Percentiles rank a stretch among this genome's conserved stretches.
Conservation (phyloP, 2,113 vertebrate genomes). For the Cyphomyrus plagiostoma region DNA sequence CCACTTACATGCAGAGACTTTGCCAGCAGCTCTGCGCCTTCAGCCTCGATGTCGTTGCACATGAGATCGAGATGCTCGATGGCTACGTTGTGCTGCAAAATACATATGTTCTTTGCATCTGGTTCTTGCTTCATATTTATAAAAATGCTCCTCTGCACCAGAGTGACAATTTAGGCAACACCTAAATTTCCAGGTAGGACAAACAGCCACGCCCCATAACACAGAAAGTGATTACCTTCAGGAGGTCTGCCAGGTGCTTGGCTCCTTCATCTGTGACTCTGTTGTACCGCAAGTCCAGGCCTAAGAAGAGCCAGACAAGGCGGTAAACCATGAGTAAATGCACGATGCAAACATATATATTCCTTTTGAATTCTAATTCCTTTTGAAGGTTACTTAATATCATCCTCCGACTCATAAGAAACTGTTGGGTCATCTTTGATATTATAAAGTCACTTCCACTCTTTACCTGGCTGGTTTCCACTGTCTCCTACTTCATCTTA, state of each 20-base stretch:
- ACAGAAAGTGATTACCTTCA: conserved; percentile 60
- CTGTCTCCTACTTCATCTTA: too few relatives aligned
- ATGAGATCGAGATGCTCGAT: conserved; percentile 74
- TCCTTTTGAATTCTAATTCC: too few relatives aligned
- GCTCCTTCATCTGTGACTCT: conserved; percentile 65
- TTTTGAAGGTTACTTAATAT: too few relatives aligned
- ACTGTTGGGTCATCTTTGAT: too few relatives aligned
- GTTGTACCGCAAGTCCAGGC: conserved; percentile 75
- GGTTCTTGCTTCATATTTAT: neutral
- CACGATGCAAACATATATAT: neutral
- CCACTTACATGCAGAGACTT: conserved; percentile 69
- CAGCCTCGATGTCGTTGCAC: conserved; percentile 72
- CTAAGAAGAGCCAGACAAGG: conserved; percentile 47
- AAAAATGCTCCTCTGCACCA: neutral
- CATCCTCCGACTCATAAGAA: too few relatives aligned
- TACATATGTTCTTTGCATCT: neutral
- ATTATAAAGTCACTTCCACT: too few relatives aligned
- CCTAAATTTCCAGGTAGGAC: neutral
- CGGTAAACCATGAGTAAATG: neutral
- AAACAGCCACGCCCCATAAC: too few relatives aligned
- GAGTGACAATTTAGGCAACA: neutral
- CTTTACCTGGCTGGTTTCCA: too few relatives aligned
- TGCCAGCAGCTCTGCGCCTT: conserved; percentile 71
- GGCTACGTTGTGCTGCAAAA: conserved; percentile 48
- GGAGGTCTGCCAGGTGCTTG: conserved; percentile 53